phyloP scores from a whole-genome alignment of 2,797 vertebrate genomes.

The Limosa lapponica region DNA sequence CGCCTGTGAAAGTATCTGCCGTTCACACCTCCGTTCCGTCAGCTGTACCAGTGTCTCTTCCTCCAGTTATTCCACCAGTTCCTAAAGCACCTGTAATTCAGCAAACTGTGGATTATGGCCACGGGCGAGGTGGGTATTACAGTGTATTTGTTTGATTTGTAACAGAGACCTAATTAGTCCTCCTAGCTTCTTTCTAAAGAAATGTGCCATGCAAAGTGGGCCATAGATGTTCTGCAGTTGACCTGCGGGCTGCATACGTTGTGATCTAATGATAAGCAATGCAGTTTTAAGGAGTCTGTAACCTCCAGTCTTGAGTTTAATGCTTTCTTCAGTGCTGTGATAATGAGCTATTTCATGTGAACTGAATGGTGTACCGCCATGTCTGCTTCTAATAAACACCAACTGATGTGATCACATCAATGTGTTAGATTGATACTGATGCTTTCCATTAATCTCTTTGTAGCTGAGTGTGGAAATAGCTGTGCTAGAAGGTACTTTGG shows the following conservation, averaged over 20 bases:
- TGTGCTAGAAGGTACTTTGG: background rate
- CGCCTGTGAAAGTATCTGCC: slow-evolving; percentile 67
- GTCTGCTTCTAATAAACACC: background rate
- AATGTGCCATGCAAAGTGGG: background rate
- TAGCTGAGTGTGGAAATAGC: background rate
- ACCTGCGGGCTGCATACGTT: background rate
- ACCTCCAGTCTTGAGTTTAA: background rate
- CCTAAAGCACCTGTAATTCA: slow-evolving; percentile 83
- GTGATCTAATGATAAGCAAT: background rate
- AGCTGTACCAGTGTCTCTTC: slow-evolving; percentile 57
- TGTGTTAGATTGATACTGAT: background rate
- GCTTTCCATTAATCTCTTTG: background rate
- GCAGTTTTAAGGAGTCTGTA: background rate
- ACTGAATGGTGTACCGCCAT: background rate
- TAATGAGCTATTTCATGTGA: background rate
- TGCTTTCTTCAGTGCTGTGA: background rate
- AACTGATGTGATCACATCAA: background rate
- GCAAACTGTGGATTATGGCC: slow-evolving; percentile 95
- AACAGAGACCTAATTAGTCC: background rate
- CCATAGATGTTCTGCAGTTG: background rate
- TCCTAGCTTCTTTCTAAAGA: background rate
- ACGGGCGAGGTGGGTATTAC: slow-evolving; percentile 83
- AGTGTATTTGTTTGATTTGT: background rate
- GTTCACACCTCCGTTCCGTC: slow-evolving; percentile 69
- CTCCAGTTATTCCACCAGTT: slow-evolving; percentile 74